Evolutionary conservation across 2,113 vertebrate genomes (phyloP).

Genomic region (Apistogramma diplotaenia): DNA sequence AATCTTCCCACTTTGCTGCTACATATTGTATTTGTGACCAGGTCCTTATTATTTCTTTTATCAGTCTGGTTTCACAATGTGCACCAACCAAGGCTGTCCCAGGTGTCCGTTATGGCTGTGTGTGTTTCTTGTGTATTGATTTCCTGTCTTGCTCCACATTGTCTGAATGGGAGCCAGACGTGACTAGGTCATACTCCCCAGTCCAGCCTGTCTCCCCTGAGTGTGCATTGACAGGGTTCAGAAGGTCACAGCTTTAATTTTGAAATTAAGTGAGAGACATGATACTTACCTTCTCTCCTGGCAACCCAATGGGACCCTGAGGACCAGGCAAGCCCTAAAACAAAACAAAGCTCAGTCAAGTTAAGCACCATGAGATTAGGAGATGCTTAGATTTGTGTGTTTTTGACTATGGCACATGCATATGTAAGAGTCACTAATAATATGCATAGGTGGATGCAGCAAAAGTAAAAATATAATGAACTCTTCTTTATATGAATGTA

Average conservation of each 20-base stretch:
- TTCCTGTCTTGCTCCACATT: conserved; percentile 61
- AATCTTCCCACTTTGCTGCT: neutral
- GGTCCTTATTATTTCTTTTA: conserved; percentile 37
- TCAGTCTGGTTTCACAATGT: neutral
- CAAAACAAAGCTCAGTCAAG: conserved; percentile 55
- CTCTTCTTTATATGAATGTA: neutral
- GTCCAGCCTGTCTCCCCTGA: conserved; percentile 20
- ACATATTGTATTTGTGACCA: conserved; percentile 26
- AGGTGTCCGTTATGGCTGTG: conserved; percentile 33
- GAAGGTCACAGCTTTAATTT: conserved; percentile 53
- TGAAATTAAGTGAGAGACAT: conserved; percentile 52
- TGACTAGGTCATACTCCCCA: conserved; percentile 23
- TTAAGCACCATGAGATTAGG: conserved; percentile 26
- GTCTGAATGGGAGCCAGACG: conserved; percentile 52
- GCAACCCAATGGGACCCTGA: conserved; percentile 86
- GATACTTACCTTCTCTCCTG: conserved; percentile 87
- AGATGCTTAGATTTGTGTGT: neutral
- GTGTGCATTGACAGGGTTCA: conserved; percentile 57
- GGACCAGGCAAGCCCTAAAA: conserved; percentile 85
- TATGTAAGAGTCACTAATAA: neutral
- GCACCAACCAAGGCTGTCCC: conserved; percentile 2
- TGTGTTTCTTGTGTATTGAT: conserved; percentile 67
- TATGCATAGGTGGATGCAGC: neutral
- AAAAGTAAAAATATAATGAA: neutral
- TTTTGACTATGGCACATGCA: neutral